Conservation (phyloP, 2,797 vertebrate genomes). For the Aldrovandia affinis region DNA sequence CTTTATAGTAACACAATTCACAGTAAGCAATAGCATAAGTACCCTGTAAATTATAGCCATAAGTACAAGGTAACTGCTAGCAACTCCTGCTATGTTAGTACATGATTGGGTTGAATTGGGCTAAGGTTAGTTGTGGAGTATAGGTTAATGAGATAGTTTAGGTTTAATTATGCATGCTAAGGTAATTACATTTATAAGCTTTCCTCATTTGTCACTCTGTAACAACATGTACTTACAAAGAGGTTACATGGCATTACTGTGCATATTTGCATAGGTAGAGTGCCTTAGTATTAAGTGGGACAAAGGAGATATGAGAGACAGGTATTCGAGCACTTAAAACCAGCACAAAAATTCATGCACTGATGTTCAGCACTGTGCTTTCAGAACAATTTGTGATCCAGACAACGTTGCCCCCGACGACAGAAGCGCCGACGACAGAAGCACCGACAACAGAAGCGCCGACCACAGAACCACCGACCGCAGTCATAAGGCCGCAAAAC, state of each 20-base stretch:
- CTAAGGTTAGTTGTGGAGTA: neutral
- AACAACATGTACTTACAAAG: no score
- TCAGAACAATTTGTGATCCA: conserved; percentile 75
- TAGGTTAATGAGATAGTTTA: neutral
- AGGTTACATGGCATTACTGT: neutral
- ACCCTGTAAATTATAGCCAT: neutral
- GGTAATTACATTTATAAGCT: neutral
- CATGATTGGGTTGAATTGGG: neutral
- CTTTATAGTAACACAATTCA: neutral
- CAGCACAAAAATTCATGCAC: no score
- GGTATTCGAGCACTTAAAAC: neutral
- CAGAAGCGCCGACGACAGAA: conserved; percentile 38
- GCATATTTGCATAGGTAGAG: neutral
- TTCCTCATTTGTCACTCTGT: neutral
- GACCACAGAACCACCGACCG: conserved; percentile 53
- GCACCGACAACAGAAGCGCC: conserved; percentile 45
- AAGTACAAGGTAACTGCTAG: no score
- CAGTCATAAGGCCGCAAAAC: conserved; percentile 57
- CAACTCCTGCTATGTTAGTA: neutral
- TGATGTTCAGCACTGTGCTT: conserved; percentile 32
- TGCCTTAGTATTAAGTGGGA: neutral
- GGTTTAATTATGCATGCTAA: neutral
- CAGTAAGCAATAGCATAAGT: neutral
- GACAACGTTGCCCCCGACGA: conserved; percentile 72
- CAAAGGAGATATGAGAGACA: neutral